Conservation (phyloP, 2,113 vertebrate species). For the Canis aureus region DNA sequence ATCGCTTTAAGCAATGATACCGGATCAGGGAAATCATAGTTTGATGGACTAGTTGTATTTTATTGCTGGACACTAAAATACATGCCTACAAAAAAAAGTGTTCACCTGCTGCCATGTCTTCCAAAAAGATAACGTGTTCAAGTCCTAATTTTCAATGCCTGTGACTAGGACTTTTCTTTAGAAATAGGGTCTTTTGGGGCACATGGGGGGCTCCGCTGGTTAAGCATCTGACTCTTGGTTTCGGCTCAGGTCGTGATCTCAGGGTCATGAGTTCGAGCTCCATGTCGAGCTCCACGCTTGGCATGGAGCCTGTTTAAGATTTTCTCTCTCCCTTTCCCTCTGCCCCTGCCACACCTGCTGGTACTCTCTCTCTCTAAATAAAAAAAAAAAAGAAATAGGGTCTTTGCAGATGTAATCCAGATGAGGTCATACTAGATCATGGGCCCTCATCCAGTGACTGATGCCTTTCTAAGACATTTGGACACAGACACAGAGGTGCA, state of each 20-base stretch:
- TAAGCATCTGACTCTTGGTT: not conserved
- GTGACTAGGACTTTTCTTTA: not conserved
- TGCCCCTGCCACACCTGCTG: not conserved
- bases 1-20: not conserved
- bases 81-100: not conserved
- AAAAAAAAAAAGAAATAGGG: not conserved
- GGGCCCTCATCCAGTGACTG: not conserved
- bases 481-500: not conserved
- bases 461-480: not conserved
- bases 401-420: not conserved
- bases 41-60: not conserved
- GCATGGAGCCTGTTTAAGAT: not conserved
- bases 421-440: not conserved
- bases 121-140: not conserved
- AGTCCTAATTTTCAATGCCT: not conserved
- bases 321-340: not conserved
- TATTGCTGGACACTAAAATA: not conserved
- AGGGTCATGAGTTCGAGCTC: not conserved
- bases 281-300: not conserved
- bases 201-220: not conserved
- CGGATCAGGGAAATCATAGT: not conserved
- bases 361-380: not conserved
- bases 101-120: not conserved
- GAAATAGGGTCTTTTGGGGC: not conserved
- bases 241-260: not conserved